Conservation (phyloP, 2,888 invertebrate species). For the Heteromurus nitidus region DNA sequence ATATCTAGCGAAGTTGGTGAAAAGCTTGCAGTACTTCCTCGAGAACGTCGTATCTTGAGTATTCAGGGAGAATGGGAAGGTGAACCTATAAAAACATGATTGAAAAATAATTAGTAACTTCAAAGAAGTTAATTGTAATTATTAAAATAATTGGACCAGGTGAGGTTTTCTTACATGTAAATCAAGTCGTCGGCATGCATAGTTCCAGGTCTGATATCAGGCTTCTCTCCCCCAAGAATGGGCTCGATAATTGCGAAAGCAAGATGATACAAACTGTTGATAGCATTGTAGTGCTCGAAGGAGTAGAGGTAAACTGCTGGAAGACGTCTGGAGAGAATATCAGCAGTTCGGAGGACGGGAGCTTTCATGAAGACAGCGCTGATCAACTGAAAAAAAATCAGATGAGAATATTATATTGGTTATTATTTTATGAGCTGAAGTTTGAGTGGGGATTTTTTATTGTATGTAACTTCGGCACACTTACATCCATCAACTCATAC, state of each 20-base stretch:
- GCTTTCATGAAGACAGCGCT: conserved; percentile 69
- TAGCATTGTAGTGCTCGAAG: conserved; percentile 64
- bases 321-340: conserved; percentile 63
- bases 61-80: conserved; percentile 49
- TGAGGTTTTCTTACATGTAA: conserved; percentile 60
- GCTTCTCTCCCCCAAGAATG: conserved; percentile 58
- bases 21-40: conserved; percentile 43
- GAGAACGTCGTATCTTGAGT: conserved; percentile 43
- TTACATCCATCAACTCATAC: conserved; percentile 59
- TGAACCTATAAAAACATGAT: conserved; percentile 32
- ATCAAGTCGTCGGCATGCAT: conserved; percentile 69
- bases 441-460: not conserved
- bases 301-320: conserved; percentile 68
- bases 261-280: conserved; percentile 56
- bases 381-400: conserved; percentile 57
- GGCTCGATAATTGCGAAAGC: conserved; percentile 38
- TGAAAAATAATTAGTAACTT: not conserved
- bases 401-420: not conserved
- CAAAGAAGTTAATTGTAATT: not conserved
- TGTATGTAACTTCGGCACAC: too few relatives aligned
- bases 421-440: not conserved
- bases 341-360: conserved; percentile 64
- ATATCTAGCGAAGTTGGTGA: conserved; percentile 57
- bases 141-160: not conserved
- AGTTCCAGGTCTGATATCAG: conserved; percentile 54